Conservation (phyloP, 2,888 invertebrate genomes). For the Fissipunctia ypsillon region DNA sequence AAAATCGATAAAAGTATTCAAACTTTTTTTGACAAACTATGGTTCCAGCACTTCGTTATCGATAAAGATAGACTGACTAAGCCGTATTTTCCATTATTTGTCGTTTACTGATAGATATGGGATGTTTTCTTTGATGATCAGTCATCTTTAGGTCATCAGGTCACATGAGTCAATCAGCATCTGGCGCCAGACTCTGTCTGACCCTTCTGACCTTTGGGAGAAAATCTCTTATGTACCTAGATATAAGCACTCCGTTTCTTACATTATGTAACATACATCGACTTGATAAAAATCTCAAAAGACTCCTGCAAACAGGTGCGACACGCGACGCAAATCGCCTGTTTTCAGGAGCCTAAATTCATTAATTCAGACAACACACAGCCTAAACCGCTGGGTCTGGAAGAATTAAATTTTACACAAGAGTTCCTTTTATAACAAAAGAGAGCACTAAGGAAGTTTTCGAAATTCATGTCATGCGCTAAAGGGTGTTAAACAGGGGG, state of each 20-base stretch:
- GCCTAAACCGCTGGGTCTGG: not conserved
- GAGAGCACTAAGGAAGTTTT: not conserved
- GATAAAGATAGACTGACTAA: not conserved
- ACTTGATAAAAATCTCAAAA: not conserved
- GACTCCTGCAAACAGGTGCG: too few species aligned
- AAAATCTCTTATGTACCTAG: constrained; percentile 11
- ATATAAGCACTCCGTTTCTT: not conserved
- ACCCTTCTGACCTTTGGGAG: constrained; percentile 26
- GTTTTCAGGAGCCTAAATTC: too few species aligned
- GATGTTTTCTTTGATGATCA: constrained; percentile 8
- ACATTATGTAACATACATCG: not conserved
- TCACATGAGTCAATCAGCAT: constrained; percentile 11
- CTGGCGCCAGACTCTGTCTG: constrained; percentile 49
- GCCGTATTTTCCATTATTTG: not conserved
- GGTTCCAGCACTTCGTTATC: not conserved
- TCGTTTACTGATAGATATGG: constrained; percentile 1
- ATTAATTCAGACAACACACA: not conserved
- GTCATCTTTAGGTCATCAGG: constrained; percentile 16
- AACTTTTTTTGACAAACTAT: not conserved
- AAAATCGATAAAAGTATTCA: not conserved
- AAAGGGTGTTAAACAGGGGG: too few species aligned
- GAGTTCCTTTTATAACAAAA: not conserved
- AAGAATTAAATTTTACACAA: not conserved
- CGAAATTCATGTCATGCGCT: too few species aligned
- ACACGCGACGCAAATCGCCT: too few species aligned